A percentile compares a stretch with the other conserved stretches of the same genome.
Evolutionary conservation across 23 tunicate species (phyloP).

Genomic region (Styela clava): DNA sequence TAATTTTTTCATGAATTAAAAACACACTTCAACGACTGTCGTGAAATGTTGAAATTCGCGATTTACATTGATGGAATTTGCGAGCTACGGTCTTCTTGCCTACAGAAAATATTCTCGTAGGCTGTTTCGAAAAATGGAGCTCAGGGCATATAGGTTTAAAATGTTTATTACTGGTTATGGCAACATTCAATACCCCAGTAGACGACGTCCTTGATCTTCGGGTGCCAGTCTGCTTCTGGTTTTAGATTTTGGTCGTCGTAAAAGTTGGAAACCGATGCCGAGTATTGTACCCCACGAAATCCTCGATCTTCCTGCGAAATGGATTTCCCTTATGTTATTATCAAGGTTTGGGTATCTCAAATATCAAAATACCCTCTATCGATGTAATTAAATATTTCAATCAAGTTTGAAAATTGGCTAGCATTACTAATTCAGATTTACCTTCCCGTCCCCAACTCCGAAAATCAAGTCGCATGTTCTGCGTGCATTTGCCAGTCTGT

Average conservation of each 20-base stretch:
- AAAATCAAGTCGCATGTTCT: slow-evolving; percentile 88
- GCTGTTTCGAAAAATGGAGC: too few relatives aligned
- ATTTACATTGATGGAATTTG: too few relatives aligned
- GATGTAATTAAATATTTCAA: background rate
- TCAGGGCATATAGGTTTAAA: too few relatives aligned
- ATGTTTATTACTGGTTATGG: too few relatives aligned
- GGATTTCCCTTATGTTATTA: too few relatives aligned
- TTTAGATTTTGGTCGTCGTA: slow-evolving; percentile 80
- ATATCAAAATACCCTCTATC: background rate
- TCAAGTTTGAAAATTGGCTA: background rate
- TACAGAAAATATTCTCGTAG: too few relatives aligned
- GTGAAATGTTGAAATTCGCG: too few relatives aligned
- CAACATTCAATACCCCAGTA: slow-evolving; percentile 88
- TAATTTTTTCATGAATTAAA: too few relatives aligned
- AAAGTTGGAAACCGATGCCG: slow-evolving; percentile 76
- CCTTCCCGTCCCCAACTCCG: slow-evolving; percentile 98
- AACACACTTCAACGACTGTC: too few relatives aligned
- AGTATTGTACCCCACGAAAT: slow-evolving; percentile 79
- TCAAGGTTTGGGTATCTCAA: too few relatives aligned
- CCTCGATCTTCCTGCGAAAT: slow-evolving; percentile 65
- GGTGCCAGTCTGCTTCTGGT: slow-evolving; percentile 77
- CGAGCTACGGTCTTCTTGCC: too few relatives aligned
- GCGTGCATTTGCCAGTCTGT: slow-evolving; percentile 79
- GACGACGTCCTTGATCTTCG: slow-evolving; percentile 81
- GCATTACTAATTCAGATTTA: background rate